A percentile compares a stretch with the other conserved stretches of the same genome.
phyloP scores from a whole-genome alignment of 2,888 invertebrate genomes.

The Limenitis camilla region DNA sequence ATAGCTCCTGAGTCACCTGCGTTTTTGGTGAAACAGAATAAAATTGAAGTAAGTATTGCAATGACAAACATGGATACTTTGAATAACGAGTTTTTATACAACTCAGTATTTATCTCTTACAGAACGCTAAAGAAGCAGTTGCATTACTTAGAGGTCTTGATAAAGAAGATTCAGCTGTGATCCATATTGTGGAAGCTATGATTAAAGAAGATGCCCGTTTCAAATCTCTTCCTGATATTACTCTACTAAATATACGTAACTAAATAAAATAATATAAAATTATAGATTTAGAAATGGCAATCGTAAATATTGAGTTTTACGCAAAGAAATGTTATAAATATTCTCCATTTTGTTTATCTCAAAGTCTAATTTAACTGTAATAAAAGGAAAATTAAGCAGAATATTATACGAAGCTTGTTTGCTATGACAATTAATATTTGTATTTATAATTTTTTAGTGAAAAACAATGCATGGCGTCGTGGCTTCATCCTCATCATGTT shows the following conservation, averaged over 20 bases:
- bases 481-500: slow-evolving; percentile 34
- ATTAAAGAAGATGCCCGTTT: slow-evolving; percentile 39
- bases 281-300: too few species aligned
- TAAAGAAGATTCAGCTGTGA: slow-evolving; percentile 36
- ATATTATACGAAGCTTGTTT: too few species aligned
- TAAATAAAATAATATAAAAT: too few species aligned
- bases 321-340: too few species aligned
- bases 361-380: too few species aligned
- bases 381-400: too few species aligned
- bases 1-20: slow-evolving; percentile 53
- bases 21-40: slow-evolving; percentile 43
- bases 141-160: slow-evolving; percentile 42
- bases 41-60: slow-evolving; percentile 37
- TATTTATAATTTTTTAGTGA: slow-evolving; percentile 32
- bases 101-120: slow-evolving; percentile 15
- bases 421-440: too few species aligned
- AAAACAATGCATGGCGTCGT: slow-evolving; percentile 41
- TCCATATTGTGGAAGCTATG: slow-evolving; percentile 39
- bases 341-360: too few species aligned
- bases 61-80: neutral
- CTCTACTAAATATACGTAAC: slow-evolving; percentile 44
- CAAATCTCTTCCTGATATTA: slow-evolving; percentile 41
- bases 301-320: too few species aligned
- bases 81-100: neutral
- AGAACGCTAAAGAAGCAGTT: slow-evolving; percentile 41